Conservation (phyloP, 1,140 invertebrate species). For the Calosoma granatense region DNA sequence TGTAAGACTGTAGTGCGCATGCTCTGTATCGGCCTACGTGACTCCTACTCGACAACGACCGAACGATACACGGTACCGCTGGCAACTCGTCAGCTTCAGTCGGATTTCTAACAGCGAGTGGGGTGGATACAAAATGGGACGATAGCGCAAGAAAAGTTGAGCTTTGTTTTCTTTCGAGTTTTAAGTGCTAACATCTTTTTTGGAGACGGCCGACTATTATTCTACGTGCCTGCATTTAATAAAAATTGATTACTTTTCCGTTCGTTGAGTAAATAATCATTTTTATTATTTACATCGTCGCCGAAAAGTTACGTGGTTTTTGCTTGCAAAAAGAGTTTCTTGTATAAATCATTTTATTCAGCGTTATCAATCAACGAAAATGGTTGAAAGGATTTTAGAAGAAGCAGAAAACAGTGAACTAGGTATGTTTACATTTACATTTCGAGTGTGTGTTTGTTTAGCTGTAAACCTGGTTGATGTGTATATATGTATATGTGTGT, state of each 20-base stretch:
- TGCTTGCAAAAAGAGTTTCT: not conserved
- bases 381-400: slow-evolving; percentile 32
- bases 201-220: not conserved
- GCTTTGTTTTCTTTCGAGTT: slow-evolving; percentile 6
- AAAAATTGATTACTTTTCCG: not conserved
- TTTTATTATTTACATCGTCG: not conserved
- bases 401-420: slow-evolving; percentile 29
- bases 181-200: slow-evolving; percentile 9
- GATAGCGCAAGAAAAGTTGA: slow-evolving; percentile 5
- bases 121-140: slow-evolving; percentile 3
- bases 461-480: too few species aligned
- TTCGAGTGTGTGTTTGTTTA: not conserved
- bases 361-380: slow-evolving; percentile 18
- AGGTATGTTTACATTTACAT: slow-evolving; percentile 20
- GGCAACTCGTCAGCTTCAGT: not conserved
- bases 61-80: not conserved
- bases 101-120: slow-evolving; percentile 5
- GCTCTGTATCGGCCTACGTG: not conserved
- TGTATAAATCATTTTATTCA: slow-evolving; percentile 3
- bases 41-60: not conserved
- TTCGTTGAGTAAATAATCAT: not conserved
- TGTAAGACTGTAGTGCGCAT: too few species aligned
- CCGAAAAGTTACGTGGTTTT: not conserved
- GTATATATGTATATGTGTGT: too few species aligned
- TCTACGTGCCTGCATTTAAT: slow-evolving; percentile 3